Base-by-base conservation (phyloP, 2,888 invertebrate species). In the Seira sanloemensis region DNA sequence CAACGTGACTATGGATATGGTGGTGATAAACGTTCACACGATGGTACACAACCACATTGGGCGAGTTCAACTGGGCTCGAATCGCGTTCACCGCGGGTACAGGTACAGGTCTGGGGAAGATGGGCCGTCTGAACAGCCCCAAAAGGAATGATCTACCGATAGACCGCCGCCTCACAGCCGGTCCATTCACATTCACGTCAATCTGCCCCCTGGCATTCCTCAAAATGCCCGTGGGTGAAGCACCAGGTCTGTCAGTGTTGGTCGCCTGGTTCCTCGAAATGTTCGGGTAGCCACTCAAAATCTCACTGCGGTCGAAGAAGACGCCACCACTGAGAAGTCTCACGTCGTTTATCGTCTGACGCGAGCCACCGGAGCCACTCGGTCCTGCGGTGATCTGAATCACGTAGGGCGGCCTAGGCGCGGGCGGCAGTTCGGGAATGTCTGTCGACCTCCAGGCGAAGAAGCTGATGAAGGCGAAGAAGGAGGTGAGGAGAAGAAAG, bases 371-470 rank as follows among this genome's bases (percentile, higher is more conserved):
- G 62, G 62, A 67, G 16, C 46, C 58, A 50, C 5, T 50, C 25
- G 80, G 77, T 69, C 74, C 78, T 7, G 80, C 83, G 21, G 85
- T 85, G 66, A 89, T 88, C 25, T 86, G 86, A 54, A 89, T 88
- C 0, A 88, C 79, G 71, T 88, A 89, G 0, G 88, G 88, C 19
- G 87, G 88, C n/a, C 84, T 73, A 2, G 88, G 89, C n/a, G 86
- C 86, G 21, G 83, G 24, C 0, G 88, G 88, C 21, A 87, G 71
- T 18, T 86, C 85, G 66, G 88, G 89, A 85, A 87, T 87, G 62
- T 88, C 86, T 37, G 88, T 88, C 4, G 86, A 87, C 62, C 85
- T 82, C 89, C 89, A 89, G n/a, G 86, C 87, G 66, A 87, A 81
- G 69, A 77, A 75, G 19, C 84, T 27, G 23, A 88, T 62, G 46